Base-by-base conservation (phyloP, 2,113 vertebrate species). In the Morone chrysops region DNA sequence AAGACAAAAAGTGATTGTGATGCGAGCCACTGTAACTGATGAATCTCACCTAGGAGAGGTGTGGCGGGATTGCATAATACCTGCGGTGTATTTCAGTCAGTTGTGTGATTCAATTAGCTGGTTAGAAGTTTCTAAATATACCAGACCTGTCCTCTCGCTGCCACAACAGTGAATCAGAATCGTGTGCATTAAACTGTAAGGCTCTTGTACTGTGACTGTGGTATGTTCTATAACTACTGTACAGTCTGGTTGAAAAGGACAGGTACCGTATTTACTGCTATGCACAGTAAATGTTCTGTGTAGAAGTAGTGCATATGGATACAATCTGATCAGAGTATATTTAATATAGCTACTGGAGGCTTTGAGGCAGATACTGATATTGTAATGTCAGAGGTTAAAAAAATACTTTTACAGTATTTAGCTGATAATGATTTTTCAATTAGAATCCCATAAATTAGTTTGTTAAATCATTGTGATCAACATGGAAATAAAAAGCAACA, bases 61-160 rank as follows among this genome's bases (percentile, higher is more conserved):
- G 43, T 59, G 36, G 60, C 12, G 20, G 13, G 48, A 13, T 92
- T 90, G 79, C 71, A 38, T 89, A 87, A 91, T 71, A 80, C 57
- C 73, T 86, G 78, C 18, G 20, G 60, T 69, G 63, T 60, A 75
- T 89, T 86, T 88, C 56, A 78, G 75, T 69, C 70, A 31, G 22
- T 45, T 67, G 75, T 75, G 40, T 61, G 47, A 74, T 83, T 89
- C 70, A 61, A 75, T 82, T 53, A 75, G 80, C 69, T 59, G 65
- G 81, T 67, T 83, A 67, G 76, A 82, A 62, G 69, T 87, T 86
- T 88, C 61, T 85, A 81, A 84, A 84, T 80, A 86, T 88, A 84
- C 9, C 76, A 51, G 17, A 54, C 75, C 68, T 66, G 51, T 71
- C 59, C 48, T 81, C 72, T 60, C 2, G n/a, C 82, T 71, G 77